Conservation (phyloP, 2,888 invertebrate species). For the Meiosimyza decipiens region DNA sequence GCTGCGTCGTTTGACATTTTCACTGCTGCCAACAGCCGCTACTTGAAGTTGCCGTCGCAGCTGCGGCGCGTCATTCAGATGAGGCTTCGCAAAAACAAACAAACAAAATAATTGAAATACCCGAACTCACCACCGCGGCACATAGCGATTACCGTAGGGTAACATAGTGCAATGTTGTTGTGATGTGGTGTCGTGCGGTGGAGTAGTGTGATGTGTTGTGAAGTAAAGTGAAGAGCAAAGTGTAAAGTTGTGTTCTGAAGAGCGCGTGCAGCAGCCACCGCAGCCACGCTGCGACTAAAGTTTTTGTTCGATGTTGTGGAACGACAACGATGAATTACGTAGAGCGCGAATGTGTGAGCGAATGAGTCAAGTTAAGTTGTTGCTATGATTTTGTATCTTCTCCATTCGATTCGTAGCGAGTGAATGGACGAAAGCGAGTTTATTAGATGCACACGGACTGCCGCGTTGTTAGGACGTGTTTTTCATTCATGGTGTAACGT, state of each 20-base stretch:
- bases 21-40: conserved; percentile 22
- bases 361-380: conserved; percentile 31
- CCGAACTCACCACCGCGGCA: conserved; percentile 25
- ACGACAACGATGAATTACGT: conserved; percentile 32
- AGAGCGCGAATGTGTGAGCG: conserved; percentile 38
- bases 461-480: conserved; percentile 66
- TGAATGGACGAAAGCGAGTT: conserved; percentile 64
- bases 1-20: conserved; percentile 11
- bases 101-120: conserved; percentile 34
- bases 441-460: conserved; percentile 68
- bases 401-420: conserved; percentile 45
- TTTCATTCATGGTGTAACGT: conserved; percentile 42
- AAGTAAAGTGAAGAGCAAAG: conserved; percentile 30
- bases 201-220: conserved; percentile 18
- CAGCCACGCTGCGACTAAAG: too few relatives aligned
- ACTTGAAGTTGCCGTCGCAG: conserved; percentile 16
- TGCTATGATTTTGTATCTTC: neutral
- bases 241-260: conserved; percentile 4
- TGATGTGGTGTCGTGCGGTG: conserved; percentile 1
- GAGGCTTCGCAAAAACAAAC: conserved; percentile 24
- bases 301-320: conserved; percentile 29
- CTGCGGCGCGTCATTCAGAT: conserved; percentile 3
- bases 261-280: too few relatives aligned
- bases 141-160: neutral
- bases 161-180: conserved; percentile 2